Evolutionary conservation across 2,797 vertebrate species (phyloP).

Genomic region (Siniperca obscura): DNA sequence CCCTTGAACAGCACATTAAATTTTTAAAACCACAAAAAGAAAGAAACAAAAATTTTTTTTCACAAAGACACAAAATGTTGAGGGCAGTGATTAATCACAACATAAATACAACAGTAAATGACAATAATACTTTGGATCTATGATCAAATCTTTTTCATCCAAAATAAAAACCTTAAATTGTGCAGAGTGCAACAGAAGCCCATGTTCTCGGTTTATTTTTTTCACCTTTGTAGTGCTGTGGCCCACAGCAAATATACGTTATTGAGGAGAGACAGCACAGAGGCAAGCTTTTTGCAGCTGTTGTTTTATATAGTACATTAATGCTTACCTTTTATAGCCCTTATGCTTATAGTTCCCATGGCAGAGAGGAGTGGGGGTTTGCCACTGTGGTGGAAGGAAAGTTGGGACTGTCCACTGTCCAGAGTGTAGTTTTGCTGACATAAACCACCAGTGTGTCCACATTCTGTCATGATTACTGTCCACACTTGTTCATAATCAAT

Average conservation of each 20-base stretch:
- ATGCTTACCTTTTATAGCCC: conserved; percentile 20
- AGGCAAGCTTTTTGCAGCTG: conserved; percentile 8
- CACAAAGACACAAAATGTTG: neutral
- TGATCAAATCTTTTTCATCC: neutral
- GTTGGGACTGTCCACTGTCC: neutral
- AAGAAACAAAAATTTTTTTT: neutral
- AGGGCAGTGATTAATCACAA: neutral
- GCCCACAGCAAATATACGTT: neutral
- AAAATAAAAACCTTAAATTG: neutral
- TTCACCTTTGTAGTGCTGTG: neutral
- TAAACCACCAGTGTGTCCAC: conserved; percentile 3
- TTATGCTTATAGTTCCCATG: neutral
- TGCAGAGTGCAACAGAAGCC: neutral
- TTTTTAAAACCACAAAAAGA: neutral
- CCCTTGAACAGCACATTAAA: conserved; percentile 23
- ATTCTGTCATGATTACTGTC: neutral
- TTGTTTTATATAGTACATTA: conserved; percentile 17
- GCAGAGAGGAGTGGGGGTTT: neutral
- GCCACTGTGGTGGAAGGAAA: neutral
- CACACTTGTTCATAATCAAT: conserved; percentile 1
- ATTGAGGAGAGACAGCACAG: neutral
- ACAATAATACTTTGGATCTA: neutral
- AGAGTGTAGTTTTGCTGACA: conserved; percentile 15
- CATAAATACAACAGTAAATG: neutral
- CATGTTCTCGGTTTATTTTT: neutral